Evolutionary conservation across 1,140 invertebrate species (phyloP).

Genomic region (Uloborus diversus): DNA sequence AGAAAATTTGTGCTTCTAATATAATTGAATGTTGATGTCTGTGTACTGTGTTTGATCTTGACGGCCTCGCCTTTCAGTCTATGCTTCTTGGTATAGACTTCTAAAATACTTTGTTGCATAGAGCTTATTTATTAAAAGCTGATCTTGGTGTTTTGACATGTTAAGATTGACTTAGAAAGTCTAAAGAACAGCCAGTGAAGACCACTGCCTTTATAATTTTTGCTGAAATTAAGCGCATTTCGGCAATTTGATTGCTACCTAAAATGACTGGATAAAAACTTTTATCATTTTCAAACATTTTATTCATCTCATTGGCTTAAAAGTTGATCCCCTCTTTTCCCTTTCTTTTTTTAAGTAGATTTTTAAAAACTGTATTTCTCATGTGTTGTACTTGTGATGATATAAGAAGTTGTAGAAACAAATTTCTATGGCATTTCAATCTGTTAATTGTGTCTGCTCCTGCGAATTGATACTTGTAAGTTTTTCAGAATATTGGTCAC

Average conservation of each 20-base stretch:
- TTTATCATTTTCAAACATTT: conserved; percentile 18
- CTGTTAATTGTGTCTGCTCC: neutral
- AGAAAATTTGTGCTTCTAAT: conserved; percentile 7
- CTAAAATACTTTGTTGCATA: conserved; percentile 18
- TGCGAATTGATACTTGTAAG: conserved; percentile 36
- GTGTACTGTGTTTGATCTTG: conserved; percentile 25
- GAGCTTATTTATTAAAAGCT: conserved; percentile 52
- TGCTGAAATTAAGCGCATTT: conserved; percentile 24
- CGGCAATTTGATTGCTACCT: neutral
- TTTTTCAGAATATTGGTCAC: neutral
- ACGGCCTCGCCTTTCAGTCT: conserved; percentile 12
- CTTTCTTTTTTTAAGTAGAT: neutral
- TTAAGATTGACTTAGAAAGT: conserved; percentile 21
- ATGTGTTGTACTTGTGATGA: conserved; percentile 9
- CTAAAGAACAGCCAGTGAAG: conserved; percentile 51
- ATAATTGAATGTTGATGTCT: conserved; percentile 29
- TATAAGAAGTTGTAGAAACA: neutral
- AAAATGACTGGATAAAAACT: neutral
- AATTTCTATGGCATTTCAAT: conserved; percentile 10
- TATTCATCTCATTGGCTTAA: conserved; percentile 34
- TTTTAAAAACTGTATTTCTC: neutral
- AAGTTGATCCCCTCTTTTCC: neutral
- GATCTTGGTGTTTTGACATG: conserved; percentile 43
- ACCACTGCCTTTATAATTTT: conserved; percentile 49
- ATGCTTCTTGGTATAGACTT: neutral